A percentile compares a stretch with the other conserved stretches of the same genome.
Evolutionary conservation across 2,797 vertebrate species (phyloP).

Genomic region (Sebastes hubbsi): DNA sequence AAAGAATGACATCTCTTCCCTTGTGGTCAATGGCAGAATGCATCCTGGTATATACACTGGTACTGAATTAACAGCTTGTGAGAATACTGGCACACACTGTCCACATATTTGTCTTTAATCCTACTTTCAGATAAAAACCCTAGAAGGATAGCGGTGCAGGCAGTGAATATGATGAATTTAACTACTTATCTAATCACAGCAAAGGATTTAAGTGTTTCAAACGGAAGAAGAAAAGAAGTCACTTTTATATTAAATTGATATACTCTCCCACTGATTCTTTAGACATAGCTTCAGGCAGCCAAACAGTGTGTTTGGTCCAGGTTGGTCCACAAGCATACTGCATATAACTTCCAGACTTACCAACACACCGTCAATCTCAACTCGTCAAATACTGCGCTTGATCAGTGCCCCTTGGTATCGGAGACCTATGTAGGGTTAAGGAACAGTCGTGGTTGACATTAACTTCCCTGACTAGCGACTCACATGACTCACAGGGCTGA

Average conservation of each 20-base stretch:
- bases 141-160: neutral
- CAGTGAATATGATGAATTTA: conserved; percentile 19
- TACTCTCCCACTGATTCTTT: neutral
- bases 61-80: neutral
- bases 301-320: neutral
- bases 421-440: no score
- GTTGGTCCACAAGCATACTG: neutral
- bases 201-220: conserved; percentile 28
- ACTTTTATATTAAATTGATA: neutral
- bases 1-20: neutral
- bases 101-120: conserved; percentile 28
- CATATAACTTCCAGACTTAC: neutral
- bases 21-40: conserved; percentile 5
- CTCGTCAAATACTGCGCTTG: no score
- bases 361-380: no score
- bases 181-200: conserved; percentile 17
- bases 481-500: no score
- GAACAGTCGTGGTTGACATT: no score
- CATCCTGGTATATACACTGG: neutral
- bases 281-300: neutral
- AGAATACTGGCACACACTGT: neutral
- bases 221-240: neutral
- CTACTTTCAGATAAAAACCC: neutral
- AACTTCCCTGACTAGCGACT: no score
- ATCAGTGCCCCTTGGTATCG: no score